Percentiles rank a stretch among this genome's conserved stretches.
Evolutionary conservation across 2,113 vertebrate species (phyloP).

Genomic region (Neotragus moschatus): DNA sequence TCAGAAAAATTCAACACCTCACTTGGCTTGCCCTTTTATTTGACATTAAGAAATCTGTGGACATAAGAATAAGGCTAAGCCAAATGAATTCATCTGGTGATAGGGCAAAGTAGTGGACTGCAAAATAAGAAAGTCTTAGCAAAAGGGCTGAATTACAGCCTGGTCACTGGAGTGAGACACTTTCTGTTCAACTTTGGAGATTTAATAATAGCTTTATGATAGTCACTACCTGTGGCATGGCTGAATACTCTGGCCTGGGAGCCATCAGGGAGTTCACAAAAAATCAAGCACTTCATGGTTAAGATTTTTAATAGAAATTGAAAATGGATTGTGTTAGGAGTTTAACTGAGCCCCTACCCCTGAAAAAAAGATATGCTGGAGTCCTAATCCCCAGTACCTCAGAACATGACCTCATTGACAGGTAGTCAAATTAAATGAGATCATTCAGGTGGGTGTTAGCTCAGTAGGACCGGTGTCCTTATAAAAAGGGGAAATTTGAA

Average conservation of each 20-base stretch:
- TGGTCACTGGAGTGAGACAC: not conserved
- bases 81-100: not conserved
- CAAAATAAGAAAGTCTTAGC: slow-evolving; percentile 16
- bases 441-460: not conserved
- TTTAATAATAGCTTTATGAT: not conserved
- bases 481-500: not conserved
- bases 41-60: slow-evolving; percentile 21
- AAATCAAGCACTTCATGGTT: not conserved
- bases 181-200: not conserved
- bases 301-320: slow-evolving; percentile 9
- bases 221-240: not conserved
- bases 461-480: not conserved
- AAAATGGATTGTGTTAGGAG: not conserved
- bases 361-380: not conserved
- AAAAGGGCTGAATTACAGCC: not conserved
- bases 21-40: slow-evolving; percentile 34
- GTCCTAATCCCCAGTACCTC: not conserved
- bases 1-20: not conserved
- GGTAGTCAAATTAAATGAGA: not conserved
- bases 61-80: not conserved
- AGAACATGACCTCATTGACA: not conserved
- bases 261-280: not conserved
- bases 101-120: not conserved
- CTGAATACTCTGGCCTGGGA: not conserved
- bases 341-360: not conserved